A percentile compares a stretch with the other conserved stretches of the same genome.
phyloP scores from a whole-genome alignment of 2,797 vertebrate species.

The Acanthis flammea region DNA sequence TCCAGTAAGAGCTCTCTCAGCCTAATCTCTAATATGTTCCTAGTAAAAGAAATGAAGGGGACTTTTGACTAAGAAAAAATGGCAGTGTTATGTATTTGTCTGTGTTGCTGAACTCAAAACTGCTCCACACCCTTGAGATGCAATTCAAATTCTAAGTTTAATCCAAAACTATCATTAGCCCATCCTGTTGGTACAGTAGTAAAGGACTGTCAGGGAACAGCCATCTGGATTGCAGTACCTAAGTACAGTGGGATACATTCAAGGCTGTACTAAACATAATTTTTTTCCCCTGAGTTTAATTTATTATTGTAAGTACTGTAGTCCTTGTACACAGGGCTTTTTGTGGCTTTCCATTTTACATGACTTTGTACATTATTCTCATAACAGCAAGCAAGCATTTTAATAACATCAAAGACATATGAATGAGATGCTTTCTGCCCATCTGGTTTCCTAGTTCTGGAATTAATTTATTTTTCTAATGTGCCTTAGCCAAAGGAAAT shows the following conservation, averaged over 20 bases:
- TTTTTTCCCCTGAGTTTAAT: not conserved
- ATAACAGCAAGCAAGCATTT: not conserved
- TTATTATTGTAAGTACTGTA: not conserved
- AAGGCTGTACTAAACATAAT: not conserved
- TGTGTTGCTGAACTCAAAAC: not conserved
- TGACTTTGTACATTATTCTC: not conserved
- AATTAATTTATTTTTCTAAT: slow-evolving; percentile 55
- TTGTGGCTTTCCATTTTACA: not conserved
- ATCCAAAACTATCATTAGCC: slow-evolving; percentile 40
- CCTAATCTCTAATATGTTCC: not conserved
- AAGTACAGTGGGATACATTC: not conserved
- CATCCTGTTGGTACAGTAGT: not conserved
- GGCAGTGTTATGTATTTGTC: not conserved
- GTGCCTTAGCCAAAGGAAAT: slow-evolving; percentile 53
- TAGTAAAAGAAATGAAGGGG: not conserved
- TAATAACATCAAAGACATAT: slow-evolving; percentile 17
- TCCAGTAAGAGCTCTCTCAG: not conserved
- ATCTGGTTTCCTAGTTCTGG: slow-evolving; percentile 42
- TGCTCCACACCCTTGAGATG: not conserved
- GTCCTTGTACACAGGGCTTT: not conserved
- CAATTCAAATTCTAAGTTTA: slow-evolving; percentile 15
- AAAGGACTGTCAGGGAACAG: not conserved
- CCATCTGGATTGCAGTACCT: not conserved
- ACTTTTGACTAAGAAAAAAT: not conserved
- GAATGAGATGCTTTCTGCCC: slow-evolving; percentile 24